Percentiles rank a stretch among this genome's conserved stretches.
phyloP scores from a whole-genome alignment of 2,888 invertebrate genomes.

The Folsomia manolachei region DNA sequence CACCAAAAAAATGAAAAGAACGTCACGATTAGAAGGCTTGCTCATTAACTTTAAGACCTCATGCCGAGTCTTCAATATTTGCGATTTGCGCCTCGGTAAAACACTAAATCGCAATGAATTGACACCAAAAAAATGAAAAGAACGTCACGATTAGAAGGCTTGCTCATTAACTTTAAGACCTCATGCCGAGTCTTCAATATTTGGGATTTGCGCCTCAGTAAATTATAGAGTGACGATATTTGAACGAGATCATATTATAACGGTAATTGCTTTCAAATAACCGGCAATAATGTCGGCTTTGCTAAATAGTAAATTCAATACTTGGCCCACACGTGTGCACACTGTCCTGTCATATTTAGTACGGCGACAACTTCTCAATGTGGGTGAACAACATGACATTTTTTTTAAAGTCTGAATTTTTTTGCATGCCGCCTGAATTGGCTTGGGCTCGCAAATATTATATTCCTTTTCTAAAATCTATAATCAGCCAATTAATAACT shows the following conservation, averaged over 20 bases:
- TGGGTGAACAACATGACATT: too few species aligned
- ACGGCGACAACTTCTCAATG: too few species aligned
- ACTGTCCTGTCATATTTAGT: too few species aligned
- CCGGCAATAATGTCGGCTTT: too few species aligned
- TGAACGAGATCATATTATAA: too few species aligned
- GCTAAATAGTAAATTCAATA: too few species aligned
- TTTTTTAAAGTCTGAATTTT: too few species aligned
- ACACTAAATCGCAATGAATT: neutral
- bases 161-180: neutral
- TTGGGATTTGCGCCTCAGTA: neutral
- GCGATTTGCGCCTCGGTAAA: neutral
- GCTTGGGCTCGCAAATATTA: too few species aligned
- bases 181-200: neutral
- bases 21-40: neutral
- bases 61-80: neutral
- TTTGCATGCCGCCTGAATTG: too few species aligned
- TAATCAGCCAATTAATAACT: neutral
- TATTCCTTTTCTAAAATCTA: too few species aligned
- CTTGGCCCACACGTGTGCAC: too few species aligned
- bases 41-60: slow-evolving; percentile 1
- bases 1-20: neutral
- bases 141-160: neutral
- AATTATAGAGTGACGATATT: neutral
- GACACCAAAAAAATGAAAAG: neutral
- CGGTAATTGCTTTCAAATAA: too few species aligned